Evolutionary conservation across 2,888 invertebrate genomes (phyloP), one percentile per base, ranked within the genome.

Genomic region (Dolichomitus sp.): DNA sequence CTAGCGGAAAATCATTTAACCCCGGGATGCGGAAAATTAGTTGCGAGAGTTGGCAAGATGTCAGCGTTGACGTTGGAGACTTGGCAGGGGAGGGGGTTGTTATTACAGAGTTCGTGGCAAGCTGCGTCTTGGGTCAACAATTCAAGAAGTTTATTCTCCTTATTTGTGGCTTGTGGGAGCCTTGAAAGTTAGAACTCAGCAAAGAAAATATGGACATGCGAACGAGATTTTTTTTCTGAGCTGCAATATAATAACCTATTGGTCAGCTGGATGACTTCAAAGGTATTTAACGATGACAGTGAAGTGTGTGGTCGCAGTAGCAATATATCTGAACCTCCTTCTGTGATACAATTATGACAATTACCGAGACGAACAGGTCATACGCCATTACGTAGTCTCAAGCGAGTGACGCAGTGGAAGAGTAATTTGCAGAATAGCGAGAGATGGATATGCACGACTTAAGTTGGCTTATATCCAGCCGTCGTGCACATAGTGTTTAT

Each of bases 1-100:
- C 77, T 63, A 79, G 79, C 84, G 83, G 81, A 84, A 80, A 82
- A 82, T 82, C 65, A 75, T 79, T 80, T 80, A 84, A 84, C 63
- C 65, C 81, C 73, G 42, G 84, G 84, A 85, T 76, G 87, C 85
- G 85, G 86, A 87, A 88, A 88, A 88, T 88, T 88, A 88, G 86
- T 81, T 82, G 78, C 76, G 80, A 74, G 78, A 82, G 83, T 87
- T 87, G 85, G 84, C 85, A 78, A 77, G 74, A 80, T 61, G 73
- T 76, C 74, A 65, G 81, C 85, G 80, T 86, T 77, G 85, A 75
- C 81, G 72, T 80, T 85, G 85, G 80, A 83, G 52, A 70, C 63
- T 68, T 63, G 82, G 70, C 74, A 59, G 75, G 23, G 23, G 23
- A 81, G 70, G 74, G 63, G 75, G 77, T 63, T 30, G 48, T 37